phyloP scores from a whole-genome alignment of 2,888 invertebrate species.

The Schizaphis graminum region DNA sequence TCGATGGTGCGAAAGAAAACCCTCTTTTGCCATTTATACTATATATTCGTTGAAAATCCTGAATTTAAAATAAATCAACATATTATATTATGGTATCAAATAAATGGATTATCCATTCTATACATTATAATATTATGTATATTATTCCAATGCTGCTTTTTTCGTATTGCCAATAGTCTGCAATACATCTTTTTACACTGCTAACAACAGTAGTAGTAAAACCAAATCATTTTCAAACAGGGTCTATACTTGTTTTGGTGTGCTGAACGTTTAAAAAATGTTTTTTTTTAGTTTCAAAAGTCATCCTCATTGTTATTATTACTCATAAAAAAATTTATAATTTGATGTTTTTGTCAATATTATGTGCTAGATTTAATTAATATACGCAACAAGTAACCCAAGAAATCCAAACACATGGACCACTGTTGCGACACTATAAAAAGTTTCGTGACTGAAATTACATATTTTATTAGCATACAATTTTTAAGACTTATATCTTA shows the following conservation, averaged over 20 bases:
- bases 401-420: no score
- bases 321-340: not conserved
- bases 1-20: slow-evolving; percentile 57
- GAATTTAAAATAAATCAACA: slow-evolving; percentile 63
- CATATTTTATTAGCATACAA: not conserved
- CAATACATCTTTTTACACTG: not conserved
- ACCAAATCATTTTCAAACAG: not conserved
- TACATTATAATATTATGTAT: not conserved
- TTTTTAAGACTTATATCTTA: no score
- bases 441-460: not conserved
- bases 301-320: not conserved
- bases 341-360: not conserved
- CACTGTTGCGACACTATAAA: not conserved
- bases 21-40: not conserved
- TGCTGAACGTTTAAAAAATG: not conserved
- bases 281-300: not conserved
- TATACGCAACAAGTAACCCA: not conserved
- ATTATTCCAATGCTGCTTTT: slow-evolving; percentile 5
- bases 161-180: not conserved
- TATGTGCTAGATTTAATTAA: not conserved
- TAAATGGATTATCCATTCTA: slow-evolving; percentile 34
- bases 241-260: not conserved
- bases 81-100: slow-evolving; percentile 28
- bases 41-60: slow-evolving; percentile 32
- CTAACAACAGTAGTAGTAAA: not conserved